These are phyloP conservation scores for Drosophila merina DNA, from an alignment of 2,888 invertebrate genomes.

Conservation along the genomic window DNA sequence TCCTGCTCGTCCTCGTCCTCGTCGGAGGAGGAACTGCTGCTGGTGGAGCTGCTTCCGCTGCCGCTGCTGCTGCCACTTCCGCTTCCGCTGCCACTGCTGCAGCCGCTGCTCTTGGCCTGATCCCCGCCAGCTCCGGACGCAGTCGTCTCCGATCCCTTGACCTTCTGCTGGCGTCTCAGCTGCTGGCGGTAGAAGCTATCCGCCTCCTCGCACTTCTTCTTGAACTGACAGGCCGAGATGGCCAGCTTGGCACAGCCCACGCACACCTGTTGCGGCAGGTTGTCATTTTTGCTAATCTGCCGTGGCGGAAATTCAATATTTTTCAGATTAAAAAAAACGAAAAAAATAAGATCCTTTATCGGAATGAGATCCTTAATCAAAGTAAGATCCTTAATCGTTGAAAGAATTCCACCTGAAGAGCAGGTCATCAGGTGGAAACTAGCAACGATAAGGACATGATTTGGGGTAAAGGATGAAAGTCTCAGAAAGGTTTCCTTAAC, in stretches of 20 bases:
- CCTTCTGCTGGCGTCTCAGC: constrained; percentile 79
- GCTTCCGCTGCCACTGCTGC: constrained; percentile 36
- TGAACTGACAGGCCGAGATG: constrained; percentile 82
- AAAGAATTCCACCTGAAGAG: too few relatives aligned
- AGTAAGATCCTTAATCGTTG: too few relatives aligned
- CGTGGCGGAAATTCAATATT: neutral
- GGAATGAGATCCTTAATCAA: neutral
- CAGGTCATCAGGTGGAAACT: too few relatives aligned
- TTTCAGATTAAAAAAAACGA: neutral
- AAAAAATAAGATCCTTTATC: neutral
- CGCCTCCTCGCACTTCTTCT: constrained; percentile 84
- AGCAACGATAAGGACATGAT: too few relatives aligned
- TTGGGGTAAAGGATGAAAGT: too few relatives aligned
- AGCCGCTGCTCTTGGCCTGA: constrained; percentile 45
- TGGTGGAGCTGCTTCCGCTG: constrained; percentile 50
- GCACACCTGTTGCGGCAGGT: constrained; percentile 83
- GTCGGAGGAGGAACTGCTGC: constrained; percentile 54
- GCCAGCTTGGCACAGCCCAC: constrained; percentile 81
- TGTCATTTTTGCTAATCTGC: constrained; percentile 82
- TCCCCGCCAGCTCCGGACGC: constrained; percentile 23
- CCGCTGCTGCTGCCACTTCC: constrained; percentile 41
- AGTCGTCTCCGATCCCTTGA: constrained; percentile 53
- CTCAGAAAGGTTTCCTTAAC: too few relatives aligned
- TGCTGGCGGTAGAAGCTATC: constrained; percentile 83
- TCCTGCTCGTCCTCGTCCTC: constrained; percentile 66